Conservation (phyloP, 2,113 vertebrate species). For the Chinchilla lanigera region DNA sequence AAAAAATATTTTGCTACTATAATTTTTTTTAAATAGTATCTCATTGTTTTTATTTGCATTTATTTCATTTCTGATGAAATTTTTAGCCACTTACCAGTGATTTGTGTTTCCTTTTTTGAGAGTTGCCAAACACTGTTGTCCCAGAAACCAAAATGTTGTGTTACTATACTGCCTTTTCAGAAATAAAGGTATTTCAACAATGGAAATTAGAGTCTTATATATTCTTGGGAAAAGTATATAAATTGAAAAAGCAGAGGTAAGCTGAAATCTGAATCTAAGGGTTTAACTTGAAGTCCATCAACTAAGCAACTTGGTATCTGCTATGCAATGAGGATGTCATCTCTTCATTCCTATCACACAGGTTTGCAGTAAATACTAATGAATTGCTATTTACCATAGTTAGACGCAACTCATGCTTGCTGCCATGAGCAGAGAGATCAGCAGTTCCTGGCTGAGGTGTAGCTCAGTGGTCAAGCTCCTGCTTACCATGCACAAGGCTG, state of each 20-base stretch:
- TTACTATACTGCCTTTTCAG: conserved; percentile 30
- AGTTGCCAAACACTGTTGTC: conserved; percentile 24
- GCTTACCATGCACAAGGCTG: background rate
- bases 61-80: conserved; percentile 45
- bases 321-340: background rate
- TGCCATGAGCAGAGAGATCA: background rate
- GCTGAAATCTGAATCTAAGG: background rate
- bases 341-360: background rate
- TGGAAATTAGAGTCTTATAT: background rate
- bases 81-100: conserved; percentile 1
- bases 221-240: background rate
- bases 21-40: background rate
- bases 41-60: conserved; percentile 40
- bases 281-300: background rate
- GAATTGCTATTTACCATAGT: background rate
- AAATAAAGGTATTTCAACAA: conserved; percentile 55
- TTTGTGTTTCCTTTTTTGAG: conserved; percentile 48
- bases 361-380: background rate
- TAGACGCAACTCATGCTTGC: background rate
- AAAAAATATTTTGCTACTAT: background rate
- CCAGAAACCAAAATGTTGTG: background rate
- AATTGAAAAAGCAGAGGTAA: background rate
- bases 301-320: background rate
- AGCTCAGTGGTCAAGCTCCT: background rate
- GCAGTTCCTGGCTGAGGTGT: background rate